phyloP scores from a whole-genome alignment of 2,888 invertebrate genomes.

The Tethea ocularis region DNA sequence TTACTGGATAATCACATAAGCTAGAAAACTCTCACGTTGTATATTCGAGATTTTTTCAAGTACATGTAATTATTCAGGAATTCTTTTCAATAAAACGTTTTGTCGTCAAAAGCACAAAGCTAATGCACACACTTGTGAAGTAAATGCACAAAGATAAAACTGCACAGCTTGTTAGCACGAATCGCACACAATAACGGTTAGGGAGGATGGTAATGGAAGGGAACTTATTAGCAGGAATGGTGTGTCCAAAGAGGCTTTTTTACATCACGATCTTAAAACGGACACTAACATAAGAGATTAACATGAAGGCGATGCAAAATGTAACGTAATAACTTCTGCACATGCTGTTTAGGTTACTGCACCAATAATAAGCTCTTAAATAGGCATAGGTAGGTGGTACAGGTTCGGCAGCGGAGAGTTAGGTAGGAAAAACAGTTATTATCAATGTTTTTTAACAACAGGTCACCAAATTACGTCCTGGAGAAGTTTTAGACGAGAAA shows the following conservation, averaged over 20 bases:
- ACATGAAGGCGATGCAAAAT: constrained; percentile 64
- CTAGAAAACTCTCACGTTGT: constrained; percentile 14
- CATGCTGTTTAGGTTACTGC: constrained; percentile 67
- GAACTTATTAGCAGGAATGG: constrained; percentile 51
- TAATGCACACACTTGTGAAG: constrained; percentile 78
- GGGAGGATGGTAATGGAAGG: constrained; percentile 45
- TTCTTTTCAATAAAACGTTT: constrained; percentile 53
- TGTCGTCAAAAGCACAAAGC: constrained; percentile 74
- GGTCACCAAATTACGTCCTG: constrained; percentile 96
- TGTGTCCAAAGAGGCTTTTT: constrained; percentile 59
- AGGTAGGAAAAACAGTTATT: constrained; percentile 73
- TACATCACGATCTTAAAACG: constrained; percentile 54
- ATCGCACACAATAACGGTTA: constrained; percentile 74
- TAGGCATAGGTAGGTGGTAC: constrained; percentile 51
- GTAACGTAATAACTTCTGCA: constrained; percentile 78
- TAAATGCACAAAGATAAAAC: constrained; percentile 73
- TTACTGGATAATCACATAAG: constrained; percentile 70
- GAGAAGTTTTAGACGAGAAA: constrained; percentile 96
- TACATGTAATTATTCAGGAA: constrained; percentile 67
- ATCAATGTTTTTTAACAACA: constrained; percentile 81
- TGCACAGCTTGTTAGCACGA: constrained; percentile 82
- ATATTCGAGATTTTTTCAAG: constrained; percentile 16
- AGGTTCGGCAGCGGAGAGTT: constrained; percentile 80
- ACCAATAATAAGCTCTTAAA: constrained; percentile 62
- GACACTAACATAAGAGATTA: constrained; percentile 73